Evolutionary conservation across 2,888 invertebrate genomes (phyloP), one percentile per base, ranked within the genome.

Genomic region (Xanthorhoe designata): DNA sequence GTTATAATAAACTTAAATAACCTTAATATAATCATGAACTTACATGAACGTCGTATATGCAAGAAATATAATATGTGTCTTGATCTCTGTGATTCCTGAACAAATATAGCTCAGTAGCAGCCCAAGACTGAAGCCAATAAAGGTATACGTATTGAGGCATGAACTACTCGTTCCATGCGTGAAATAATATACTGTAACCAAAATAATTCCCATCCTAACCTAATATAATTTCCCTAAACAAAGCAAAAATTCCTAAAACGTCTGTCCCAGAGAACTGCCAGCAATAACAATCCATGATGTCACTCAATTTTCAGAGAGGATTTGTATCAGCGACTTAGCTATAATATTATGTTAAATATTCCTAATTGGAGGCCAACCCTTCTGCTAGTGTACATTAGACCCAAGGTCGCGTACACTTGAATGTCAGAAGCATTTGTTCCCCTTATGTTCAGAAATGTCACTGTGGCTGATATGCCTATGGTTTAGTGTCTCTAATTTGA

Each of bases 371-470:
- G 78, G 71, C 54, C 79, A 89, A 87, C 86, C 85, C 87, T 87
- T 85, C 77, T 84, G 81, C 81, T 82, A 81, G 80, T 79, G 81
- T 76, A 78, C 79, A 86, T 86, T 86, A 86, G 80, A 84, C 75
- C 79, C 88, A 91, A 91, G 90, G 91, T 88, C 87, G 88, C 78
- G 85, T 66, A 63, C 84, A 87, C 87, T 91, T 84, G 84, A 92
- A 92, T 91, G 91, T 91, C 91, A 90, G 80, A 88, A 87, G 84
- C 89, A 88, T 91, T 90, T 90, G 86, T 57, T 87, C 88, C 90
- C 91, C 86, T 87, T 85, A 78, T 89, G 86, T 88, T 92, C 88
- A 83, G 91, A 91, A 92, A 93, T 91, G 92, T 91, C 92, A 92
- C 84, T 88, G 87, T 76, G 85, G 80, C 81, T 88, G 88, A 90